Conservation (phyloP, 2,888 invertebrate genomes). For the Zaprionus obscuricornis region DNA sequence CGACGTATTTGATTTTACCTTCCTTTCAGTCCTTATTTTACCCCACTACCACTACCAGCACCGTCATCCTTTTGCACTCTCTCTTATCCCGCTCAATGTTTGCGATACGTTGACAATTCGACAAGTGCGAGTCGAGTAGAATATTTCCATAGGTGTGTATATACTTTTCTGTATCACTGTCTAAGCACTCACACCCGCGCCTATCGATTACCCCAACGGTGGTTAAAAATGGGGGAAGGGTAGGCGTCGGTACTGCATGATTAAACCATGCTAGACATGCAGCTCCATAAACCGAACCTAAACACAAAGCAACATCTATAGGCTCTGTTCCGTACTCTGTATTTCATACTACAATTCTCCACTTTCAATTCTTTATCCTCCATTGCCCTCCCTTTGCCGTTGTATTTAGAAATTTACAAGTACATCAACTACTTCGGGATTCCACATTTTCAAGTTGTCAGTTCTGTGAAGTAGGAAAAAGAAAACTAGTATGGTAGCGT, state of each 20-base stretch:
- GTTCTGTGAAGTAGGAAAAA: background rate
- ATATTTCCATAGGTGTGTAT: conserved; percentile 2
- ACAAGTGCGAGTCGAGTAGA: conserved; percentile 55
- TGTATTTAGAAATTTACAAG: conserved; percentile 32
- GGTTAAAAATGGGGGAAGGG: background rate
- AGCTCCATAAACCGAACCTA: conserved; percentile 55
- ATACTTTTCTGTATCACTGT: conserved; percentile 9
- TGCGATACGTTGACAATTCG: conserved; percentile 67
- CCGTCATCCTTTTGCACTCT: no score
- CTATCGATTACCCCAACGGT: conserved; percentile 41
- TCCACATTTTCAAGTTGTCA: background rate
- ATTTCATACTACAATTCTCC: background rate
- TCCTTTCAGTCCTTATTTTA: conserved; percentile 11
- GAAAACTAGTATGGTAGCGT: background rate
- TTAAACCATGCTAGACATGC: conserved; percentile 69
- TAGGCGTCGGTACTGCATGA: conserved; percentile 44
- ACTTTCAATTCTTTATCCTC: background rate
- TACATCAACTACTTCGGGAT: conserved; percentile 15
- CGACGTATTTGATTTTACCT: conserved; percentile 61
- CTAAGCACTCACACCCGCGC: conserved; percentile 32
- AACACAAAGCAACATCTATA: conserved; percentile 44
- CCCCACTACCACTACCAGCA: background rate
- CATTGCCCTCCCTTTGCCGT: conserved; percentile 21
- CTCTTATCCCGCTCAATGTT: no score
- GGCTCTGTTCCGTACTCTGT: conserved; percentile 3